Percentiles rank a stretch among this genome's conserved stretches.
Evolutionary conservation across 2,797 vertebrate species (phyloP).

Genomic region (Diplodus sargus): DNA sequence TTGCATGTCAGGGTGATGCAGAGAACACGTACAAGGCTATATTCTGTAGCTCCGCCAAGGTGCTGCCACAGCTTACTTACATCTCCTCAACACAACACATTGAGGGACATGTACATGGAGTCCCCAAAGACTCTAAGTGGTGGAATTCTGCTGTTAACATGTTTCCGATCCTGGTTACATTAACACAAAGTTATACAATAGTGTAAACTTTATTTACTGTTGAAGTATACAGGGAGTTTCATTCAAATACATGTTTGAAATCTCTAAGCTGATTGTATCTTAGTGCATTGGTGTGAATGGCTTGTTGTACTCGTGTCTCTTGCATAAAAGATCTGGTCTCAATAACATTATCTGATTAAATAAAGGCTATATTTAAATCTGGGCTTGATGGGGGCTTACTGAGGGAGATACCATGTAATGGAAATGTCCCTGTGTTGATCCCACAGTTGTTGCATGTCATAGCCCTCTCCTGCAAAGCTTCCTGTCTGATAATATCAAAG

Average conservation of each 20-base stretch:
- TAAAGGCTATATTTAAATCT: not conserved
- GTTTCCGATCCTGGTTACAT: not conserved
- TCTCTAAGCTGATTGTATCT: not conserved
- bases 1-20: not conserved
- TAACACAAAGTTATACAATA: not conserved
- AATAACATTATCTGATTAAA: constrained; percentile 21
- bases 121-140: not conserved
- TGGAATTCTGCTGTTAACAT: not conserved
- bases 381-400: not conserved
- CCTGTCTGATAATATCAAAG: not conserved
- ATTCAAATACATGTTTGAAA: not conserved
- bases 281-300: not conserved
- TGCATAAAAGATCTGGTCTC: not conserved
- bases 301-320: not conserved
- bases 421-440: not conserved
- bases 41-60: not conserved
- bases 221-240: not conserved
- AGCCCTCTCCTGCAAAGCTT: not conserved
- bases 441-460: not conserved
- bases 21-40: not conserved
- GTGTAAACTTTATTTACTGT: not conserved
- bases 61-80: not conserved
- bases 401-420: not conserved
- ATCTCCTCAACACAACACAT: not conserved
- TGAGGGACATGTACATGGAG: not conserved